Conservation (phyloP, 1,140 invertebrate genomes). For the Eupristina koningsbergeri region DNA sequence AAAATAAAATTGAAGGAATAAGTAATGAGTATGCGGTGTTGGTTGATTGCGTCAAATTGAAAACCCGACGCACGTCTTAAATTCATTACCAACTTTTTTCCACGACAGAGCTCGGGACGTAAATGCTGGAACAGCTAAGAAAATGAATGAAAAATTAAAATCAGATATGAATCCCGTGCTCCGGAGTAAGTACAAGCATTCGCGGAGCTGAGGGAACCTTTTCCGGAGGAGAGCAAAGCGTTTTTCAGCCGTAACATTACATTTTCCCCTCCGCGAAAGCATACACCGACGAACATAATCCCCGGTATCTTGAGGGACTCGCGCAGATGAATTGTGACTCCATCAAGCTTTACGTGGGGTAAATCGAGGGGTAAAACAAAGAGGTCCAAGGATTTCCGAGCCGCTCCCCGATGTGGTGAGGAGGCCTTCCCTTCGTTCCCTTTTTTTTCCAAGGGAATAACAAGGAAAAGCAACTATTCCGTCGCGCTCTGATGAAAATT, state of each 20-base stretch:
- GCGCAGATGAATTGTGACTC: conserved; percentile 13
- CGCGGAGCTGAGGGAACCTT: background rate
- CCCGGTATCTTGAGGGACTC: conserved; percentile 23
- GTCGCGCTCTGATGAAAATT: background rate
- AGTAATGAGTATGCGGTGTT: no score
- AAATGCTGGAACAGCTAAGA: background rate
- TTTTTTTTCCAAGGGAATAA: background rate
- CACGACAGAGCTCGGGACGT: no score
- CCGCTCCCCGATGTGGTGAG: background rate
- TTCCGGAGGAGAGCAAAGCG: background rate
- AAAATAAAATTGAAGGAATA: no score
- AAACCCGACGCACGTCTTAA: no score
- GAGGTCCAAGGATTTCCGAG: conserved; percentile 11
- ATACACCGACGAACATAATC: conserved; percentile 1
- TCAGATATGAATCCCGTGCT: background rate
- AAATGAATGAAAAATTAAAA: background rate
- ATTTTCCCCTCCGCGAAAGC: background rate
- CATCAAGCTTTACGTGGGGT: conserved; percentile 17
- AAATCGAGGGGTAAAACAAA: conserved; percentile 25
- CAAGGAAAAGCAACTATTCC: background rate
- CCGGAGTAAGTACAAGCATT: background rate
- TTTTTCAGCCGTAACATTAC: background rate
- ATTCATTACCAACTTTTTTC: no score
- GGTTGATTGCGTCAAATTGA: no score
- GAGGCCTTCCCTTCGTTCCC: no score